phyloP scores from a whole-genome alignment of 2,113 vertebrate genomes.

The Plotosus lineatus region DNA sequence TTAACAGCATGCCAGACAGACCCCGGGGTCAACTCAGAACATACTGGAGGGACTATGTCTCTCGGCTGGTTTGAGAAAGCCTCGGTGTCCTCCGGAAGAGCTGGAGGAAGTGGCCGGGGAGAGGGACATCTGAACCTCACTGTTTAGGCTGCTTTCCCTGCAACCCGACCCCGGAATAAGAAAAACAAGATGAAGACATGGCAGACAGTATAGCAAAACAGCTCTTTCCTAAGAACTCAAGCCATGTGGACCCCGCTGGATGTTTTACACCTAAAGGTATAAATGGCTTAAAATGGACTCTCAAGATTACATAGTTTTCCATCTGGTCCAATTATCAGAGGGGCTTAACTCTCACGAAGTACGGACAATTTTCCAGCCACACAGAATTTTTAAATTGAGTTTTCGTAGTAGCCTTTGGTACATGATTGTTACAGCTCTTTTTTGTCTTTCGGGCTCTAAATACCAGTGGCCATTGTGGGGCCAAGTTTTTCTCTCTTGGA shows the following conservation, averaged over 20 bases:
- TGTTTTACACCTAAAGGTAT: slow-evolving; percentile 7
- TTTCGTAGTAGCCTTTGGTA: slow-evolving; percentile 74
- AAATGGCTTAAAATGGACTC: slow-evolving; percentile 30
- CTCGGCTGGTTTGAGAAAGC: too few relatives aligned
- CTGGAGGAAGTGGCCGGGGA: too few relatives aligned
- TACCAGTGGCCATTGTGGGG: slow-evolving; percentile 63
- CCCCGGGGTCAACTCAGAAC: too few relatives aligned
- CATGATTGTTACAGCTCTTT: slow-evolving; percentile 62
- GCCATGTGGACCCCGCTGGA: slow-evolving; percentile 38
- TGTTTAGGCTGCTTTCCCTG: too few relatives aligned
- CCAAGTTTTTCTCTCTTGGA: slow-evolving; percentile 50
- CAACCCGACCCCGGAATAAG: too few relatives aligned
- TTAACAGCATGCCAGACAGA: slow-evolving; percentile 51
- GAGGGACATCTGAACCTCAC: too few relatives aligned
- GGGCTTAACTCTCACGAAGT: slow-evolving; percentile 56
- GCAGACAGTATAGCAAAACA: slow-evolving; percentile 67
- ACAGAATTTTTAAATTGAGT: slow-evolving; percentile 65
- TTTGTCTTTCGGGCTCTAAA: slow-evolving; percentile 24
- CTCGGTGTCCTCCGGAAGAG: too few relatives aligned
- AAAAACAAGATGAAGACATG: too few relatives aligned
- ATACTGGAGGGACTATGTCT: too few relatives aligned
- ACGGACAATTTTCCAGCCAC: slow-evolving; percentile 61
- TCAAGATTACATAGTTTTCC: slow-evolving; percentile 25
- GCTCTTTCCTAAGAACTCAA: slow-evolving; percentile 57
- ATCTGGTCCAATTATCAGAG: slow-evolving; percentile 47